Evolutionary conservation across 2,888 invertebrate species (phyloP).

Genomic region (Drosophila planitibia): DNA sequence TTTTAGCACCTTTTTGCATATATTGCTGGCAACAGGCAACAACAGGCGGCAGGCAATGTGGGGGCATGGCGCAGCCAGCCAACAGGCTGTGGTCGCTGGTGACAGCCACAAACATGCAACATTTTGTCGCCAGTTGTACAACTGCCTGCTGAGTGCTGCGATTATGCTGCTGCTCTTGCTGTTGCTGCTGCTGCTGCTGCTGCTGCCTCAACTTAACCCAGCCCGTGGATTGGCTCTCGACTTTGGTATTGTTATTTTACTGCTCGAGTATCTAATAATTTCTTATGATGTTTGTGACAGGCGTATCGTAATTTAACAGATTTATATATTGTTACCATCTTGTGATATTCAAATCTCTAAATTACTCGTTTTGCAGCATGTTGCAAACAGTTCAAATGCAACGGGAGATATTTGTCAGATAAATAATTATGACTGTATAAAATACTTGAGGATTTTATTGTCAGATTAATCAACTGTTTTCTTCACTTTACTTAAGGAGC

Average conservation of each 20-base stretch:
- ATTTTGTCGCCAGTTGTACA: conserved; percentile 79
- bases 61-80: conserved; percentile 30
- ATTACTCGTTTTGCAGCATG: conserved; percentile 13
- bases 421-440: conserved; percentile 11
- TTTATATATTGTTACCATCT: conserved; percentile 33
- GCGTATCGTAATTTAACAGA: conserved; percentile 35
- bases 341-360: conserved; percentile 20
- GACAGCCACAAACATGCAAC: conserved; percentile 81
- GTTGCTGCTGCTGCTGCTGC: conserved; percentile 39
- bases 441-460: conserved; percentile 12
- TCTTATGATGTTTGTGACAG: conserved; percentile 55
- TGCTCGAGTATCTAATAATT: conserved; percentile 48
- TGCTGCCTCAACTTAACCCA: conserved; percentile 30
- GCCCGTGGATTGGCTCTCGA: conserved; percentile 14
- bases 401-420: conserved; percentile 15
- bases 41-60: conserved; percentile 27
- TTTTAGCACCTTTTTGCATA: conserved; percentile 82
- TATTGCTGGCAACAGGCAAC: conserved; percentile 55
- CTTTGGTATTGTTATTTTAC: conserved; percentile 22
- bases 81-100: conserved; percentile 50
- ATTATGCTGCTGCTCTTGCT: conserved; percentile 16
- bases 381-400: conserved; percentile 20
- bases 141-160: conserved; percentile 39
- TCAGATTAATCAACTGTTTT: background rate
- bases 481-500: background rate